Evolutionary conservation across 2,888 invertebrate species (phyloP), one percentile per base, ranked within the genome.

Genomic region (Octodonta nipae): DNA sequence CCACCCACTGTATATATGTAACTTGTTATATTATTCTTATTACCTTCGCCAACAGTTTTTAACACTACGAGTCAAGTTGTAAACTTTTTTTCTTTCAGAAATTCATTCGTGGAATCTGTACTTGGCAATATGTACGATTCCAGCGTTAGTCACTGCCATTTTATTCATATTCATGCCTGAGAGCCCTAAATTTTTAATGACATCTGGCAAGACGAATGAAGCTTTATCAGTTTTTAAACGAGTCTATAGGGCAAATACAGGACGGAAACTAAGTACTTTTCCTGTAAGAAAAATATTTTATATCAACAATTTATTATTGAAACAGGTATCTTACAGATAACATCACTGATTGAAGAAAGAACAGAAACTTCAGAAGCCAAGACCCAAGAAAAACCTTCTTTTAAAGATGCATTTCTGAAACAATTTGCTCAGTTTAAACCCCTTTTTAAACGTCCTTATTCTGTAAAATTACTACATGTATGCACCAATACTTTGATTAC

Each of bases 161-260:
- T 64, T 68, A 0, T 62, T 75, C 31, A 59, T 72, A 38, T 66
- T 70, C 38, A 62, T 78, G 34, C 81, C 83, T 0, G 85, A 85
- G 56, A 84, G 81, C 52, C 84, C 84, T 3, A 81, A 82, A 57
- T 84, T 79, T 57, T 63, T 83, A 3, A 75, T 83, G 70, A 71
- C 77, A 1, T 66, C 73, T 27, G 76, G 78, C 1, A 63, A 70
- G 26, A 74, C 73, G 38, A 67, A 72, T 7, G 73, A 78, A 47
- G 81, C 82, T 0, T 50, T 82, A 43, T 49, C 59, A 3, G 67
- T 80, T 3, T 73, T 82, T 43, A 63, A 63, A 38, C 65, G 51
- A 41, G 78, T 86, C 13, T 84, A 77, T 52, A 52, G 62, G 1
- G 51, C 70, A 32, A 85, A 85, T 49, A 75, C 71, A 1, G 74